phyloP scores from a whole-genome alignment of 2,797 vertebrate species.

The Paramormyrops hopkinsi region DNA sequence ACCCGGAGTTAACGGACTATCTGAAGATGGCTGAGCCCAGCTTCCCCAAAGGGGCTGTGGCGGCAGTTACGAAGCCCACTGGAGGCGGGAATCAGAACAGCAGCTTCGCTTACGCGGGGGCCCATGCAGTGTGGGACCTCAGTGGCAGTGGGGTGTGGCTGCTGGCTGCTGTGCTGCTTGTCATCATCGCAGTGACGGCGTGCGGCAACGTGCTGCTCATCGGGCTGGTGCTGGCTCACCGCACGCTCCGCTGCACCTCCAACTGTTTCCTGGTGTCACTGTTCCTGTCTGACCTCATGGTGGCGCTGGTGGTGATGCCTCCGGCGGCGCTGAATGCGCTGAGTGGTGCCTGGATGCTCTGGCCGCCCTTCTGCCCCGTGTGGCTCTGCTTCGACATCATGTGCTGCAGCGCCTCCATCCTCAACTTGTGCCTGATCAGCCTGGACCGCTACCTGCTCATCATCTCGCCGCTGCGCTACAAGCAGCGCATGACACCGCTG shows the following conservation, averaged over 20 bases:
- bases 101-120: slow-evolving; percentile 40
- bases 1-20: background rate
- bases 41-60: slow-evolving; percentile 34
- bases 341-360: slow-evolving; percentile 84
- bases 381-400: slow-evolving; percentile 95
- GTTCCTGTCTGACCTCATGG: slow-evolving; percentile 93
- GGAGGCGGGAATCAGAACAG: slow-evolving; percentile 45
- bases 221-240: slow-evolving; percentile 79
- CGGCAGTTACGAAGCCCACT: slow-evolving; percentile 20
- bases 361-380: slow-evolving; percentile 75
- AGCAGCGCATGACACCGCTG: slow-evolving; percentile 83
- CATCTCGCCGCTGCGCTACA: slow-evolving; percentile 88
- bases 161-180: slow-evolving; percentile 72
- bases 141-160: slow-evolving; percentile 75
- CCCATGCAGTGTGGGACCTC: slow-evolving; percentile 57
- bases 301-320: slow-evolving; percentile 95
- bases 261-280: slow-evolving; percentile 95
- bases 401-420: slow-evolving; percentile 97
- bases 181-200: slow-evolving; percentile 80
- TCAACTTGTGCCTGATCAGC: slow-evolving; percentile 95
- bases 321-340: slow-evolving; percentile 91
- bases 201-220: slow-evolving; percentile 84
- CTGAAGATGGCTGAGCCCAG: slow-evolving; percentile 51
- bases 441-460: slow-evolving; percentile 94
- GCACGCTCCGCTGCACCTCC: slow-evolving; percentile 89